Evolutionary conservation across 2,797 vertebrate species (phyloP).

Genomic region (Microctenopoma steveboyesi): DNA sequence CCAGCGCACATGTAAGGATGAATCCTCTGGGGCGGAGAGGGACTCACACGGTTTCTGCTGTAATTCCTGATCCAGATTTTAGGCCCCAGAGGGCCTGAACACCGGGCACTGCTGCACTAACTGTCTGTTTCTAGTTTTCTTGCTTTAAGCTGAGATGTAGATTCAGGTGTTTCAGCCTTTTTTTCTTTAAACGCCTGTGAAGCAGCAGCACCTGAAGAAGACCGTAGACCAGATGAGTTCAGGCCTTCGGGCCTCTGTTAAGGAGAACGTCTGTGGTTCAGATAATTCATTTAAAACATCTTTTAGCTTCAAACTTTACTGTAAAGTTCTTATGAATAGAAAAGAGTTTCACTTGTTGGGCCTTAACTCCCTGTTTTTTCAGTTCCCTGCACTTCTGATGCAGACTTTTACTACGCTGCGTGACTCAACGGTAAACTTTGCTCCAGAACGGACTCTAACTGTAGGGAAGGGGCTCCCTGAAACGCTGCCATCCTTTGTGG

Average conservation of each 20-base stretch:
- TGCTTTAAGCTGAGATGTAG: constrained; percentile 15
- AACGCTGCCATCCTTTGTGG: constrained; percentile 79
- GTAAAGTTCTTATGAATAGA: constrained; percentile 2
- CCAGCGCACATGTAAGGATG: constrained; percentile 68
- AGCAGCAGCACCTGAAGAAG: background rate
- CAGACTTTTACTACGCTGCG: no score
- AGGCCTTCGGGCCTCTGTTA: constrained; percentile 45
- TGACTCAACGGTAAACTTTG: constrained; percentile 47
- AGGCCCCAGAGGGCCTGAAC: constrained; percentile 48
- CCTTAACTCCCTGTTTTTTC: background rate
- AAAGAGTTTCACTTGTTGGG: constrained; percentile 1
- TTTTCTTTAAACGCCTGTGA: constrained; percentile 22
- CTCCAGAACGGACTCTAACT: constrained; percentile 52
- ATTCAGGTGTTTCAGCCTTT: constrained; percentile 6
- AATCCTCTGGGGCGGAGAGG: constrained; percentile 50
- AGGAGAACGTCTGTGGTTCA: background rate
- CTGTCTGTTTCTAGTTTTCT: constrained; percentile 19
- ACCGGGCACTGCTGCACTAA: constrained; percentile 38
- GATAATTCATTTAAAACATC: background rate
- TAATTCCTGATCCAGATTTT: constrained; percentile 48
- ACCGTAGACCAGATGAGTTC: constrained; percentile 31
- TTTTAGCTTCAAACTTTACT: background rate
- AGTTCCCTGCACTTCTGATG: no score
- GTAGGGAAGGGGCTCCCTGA: constrained; percentile 54
- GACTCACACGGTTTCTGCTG: constrained; percentile 54